Evolutionary conservation across 2,113 vertebrate genomes (phyloP).

Genomic region (Cyphomyrus discorhynchus): DNA sequence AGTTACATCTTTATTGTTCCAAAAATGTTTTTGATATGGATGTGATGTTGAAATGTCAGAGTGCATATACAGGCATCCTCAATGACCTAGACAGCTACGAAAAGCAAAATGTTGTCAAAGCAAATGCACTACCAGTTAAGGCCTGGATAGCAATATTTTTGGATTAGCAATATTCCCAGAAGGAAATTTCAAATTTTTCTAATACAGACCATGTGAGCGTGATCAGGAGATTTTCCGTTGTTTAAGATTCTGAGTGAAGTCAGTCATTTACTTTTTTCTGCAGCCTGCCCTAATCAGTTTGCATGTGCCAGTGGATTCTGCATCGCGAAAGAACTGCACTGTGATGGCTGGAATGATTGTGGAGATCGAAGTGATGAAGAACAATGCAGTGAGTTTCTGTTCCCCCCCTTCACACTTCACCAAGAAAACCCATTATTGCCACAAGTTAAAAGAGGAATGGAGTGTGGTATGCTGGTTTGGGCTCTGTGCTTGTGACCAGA

Average conservation of each 20-base stretch:
- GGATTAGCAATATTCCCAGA: not conserved
- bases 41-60: not conserved
- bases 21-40: not conserved
- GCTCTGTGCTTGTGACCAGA: not conserved
- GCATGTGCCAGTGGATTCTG: conserved; percentile 54
- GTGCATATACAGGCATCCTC: not conserved
- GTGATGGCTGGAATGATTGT: conserved; percentile 70
- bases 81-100: not conserved
- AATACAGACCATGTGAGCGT: not conserved
- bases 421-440: not conserved
- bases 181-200: not conserved
- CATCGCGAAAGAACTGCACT: conserved; percentile 43
- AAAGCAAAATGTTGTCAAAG: not conserved
- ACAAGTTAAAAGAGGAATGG: not conserved
- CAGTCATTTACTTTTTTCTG: not conserved
- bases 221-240: not conserved
- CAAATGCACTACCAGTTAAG: not conserved
- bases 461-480: not conserved
- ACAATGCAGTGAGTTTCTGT: conserved; percentile 51
- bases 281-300: conserved; percentile 62
- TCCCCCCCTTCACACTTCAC: not conserved
- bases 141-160: not conserved
- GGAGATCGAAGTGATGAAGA: conserved; percentile 65
- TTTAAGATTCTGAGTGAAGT: not conserved
- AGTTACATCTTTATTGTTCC: not conserved